Base-by-base conservation (phyloP, 2,888 invertebrate genomes). In the Drosophila mettleri region DNA sequence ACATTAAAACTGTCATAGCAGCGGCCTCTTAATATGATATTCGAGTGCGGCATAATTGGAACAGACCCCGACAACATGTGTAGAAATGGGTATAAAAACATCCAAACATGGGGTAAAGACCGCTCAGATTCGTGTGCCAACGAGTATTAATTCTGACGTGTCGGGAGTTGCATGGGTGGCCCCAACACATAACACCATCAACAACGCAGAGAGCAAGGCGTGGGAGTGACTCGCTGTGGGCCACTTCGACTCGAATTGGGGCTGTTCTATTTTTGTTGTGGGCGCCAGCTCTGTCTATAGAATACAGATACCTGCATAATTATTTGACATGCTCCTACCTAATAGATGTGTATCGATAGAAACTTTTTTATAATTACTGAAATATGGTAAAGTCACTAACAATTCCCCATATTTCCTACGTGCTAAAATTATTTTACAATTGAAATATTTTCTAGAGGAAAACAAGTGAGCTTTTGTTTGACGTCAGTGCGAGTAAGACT, bases 1-100 rank as follows among this genome's bases (percentile, higher is more conserved):
- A 85, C 81, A 85, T 81, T 80, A 88, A 89, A 89, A 82, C 81
- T 88, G 89, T 88, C 89, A 89, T 69, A 86, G 80, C 89, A 81
- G 71, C 83, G 79, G 83, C 76, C 83, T 83, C 88, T 88, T 88
- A 89, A 88, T 89, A 86, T 88, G 88, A 87, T 85, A 86, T 80
- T 75, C 80, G 88, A 84, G 86, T 81, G 58, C 74, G 66, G 70
- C 74, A 80, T 86, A 86, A 86, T 86, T 87, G 85, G 84, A 81
- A 69, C 83, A 74, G 85, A 86, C 83, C 79, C 53, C 69, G 45
- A 45, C 64, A 69, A 71, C 77, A 72, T 79, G 70, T 74, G 76
- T 75, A 70, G 63, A 51, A 61, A 71, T 65, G 49, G 54, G 33
- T 60, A 51, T 33, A 48, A 46, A 71, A 58, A 71, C 51, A 61